These are phyloP conservation scores for Ichneumoninae sp. DNA, from an alignment of 2,888 invertebrate genomes.

Conservation along the genomic window DNA sequence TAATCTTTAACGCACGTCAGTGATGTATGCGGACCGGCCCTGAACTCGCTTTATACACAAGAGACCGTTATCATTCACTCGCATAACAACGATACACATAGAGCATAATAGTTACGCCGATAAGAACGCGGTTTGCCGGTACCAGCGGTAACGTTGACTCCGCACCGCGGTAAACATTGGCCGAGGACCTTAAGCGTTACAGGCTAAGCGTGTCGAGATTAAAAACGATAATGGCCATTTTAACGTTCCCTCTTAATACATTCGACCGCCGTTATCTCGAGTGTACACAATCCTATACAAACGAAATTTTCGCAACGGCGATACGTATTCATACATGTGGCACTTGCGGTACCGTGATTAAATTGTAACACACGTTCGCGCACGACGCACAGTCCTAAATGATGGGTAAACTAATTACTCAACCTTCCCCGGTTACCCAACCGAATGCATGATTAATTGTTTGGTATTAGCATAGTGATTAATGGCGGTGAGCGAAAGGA, in stretches of 20 bases:
- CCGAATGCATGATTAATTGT: neutral
- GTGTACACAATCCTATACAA: neutral
- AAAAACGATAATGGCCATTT: conserved; percentile 22
- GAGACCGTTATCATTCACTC: conserved; percentile 32
- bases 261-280: neutral
- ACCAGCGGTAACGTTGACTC: neutral
- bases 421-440: neutral
- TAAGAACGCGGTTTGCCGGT: conserved; percentile 1
- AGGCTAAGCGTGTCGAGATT: conserved; percentile 35
- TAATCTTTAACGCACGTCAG: conserved; percentile 1
- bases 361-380: conserved; percentile 5
- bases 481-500: neutral
- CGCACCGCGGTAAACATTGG: neutral
- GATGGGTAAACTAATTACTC: conserved; percentile 14
- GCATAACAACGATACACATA: conserved; percentile 33
- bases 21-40: neutral
- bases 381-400: conserved; percentile 10
- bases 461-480: neutral
- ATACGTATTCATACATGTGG: no score
- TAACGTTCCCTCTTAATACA: conserved; percentile 1
- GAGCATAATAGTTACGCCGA: conserved; percentile 27
- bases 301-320: neutral
- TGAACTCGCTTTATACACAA: conserved; percentile 32
- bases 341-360: neutral
- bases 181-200: neutral